Evolutionary conservation across 2,113 vertebrate genomes (phyloP).

Genomic region (Falcunculus frontatus): DNA sequence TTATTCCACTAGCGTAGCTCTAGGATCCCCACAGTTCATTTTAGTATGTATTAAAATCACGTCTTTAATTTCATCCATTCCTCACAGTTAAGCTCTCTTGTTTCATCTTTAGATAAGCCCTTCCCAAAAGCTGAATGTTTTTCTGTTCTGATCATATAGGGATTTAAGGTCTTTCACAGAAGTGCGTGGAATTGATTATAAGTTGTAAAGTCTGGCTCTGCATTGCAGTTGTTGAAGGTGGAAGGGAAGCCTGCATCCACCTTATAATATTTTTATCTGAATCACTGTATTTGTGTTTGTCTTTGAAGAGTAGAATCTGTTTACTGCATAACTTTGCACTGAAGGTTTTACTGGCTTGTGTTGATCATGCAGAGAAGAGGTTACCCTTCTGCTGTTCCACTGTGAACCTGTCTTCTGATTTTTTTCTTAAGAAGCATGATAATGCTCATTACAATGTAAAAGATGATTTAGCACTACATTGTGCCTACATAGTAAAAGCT

Average conservation of each 20-base stretch:
- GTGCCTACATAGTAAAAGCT: neutral
- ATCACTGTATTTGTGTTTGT: neutral
- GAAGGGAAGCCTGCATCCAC: neutral
- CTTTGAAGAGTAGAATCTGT: neutral
- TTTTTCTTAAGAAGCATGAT: neutral
- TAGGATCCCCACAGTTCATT: neutral
- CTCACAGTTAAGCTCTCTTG: neutral
- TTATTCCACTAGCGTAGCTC: neutral
- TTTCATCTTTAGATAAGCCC: conserved; percentile 5
- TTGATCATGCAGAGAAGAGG: neutral
- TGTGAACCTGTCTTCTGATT: neutral
- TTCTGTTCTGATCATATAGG: neutral
- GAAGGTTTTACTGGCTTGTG: neutral
- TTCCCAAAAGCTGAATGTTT: neutral
- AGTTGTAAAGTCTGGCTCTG: neutral
- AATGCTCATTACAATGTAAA: neutral
- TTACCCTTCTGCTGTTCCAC: neutral
- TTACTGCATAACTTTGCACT: neutral
- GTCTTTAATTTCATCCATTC: neutral
- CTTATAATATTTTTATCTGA: neutral
- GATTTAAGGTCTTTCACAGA: neutral
- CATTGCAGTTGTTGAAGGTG: neutral
- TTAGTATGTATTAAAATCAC: neutral
- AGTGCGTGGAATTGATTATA: neutral
- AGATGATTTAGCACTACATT: neutral